A percentile compares a stretch with the other conserved stretches of the same genome.
phyloP scores from a whole-genome alignment of 2,113 vertebrate species.

The Cercocebus atys region DNA sequence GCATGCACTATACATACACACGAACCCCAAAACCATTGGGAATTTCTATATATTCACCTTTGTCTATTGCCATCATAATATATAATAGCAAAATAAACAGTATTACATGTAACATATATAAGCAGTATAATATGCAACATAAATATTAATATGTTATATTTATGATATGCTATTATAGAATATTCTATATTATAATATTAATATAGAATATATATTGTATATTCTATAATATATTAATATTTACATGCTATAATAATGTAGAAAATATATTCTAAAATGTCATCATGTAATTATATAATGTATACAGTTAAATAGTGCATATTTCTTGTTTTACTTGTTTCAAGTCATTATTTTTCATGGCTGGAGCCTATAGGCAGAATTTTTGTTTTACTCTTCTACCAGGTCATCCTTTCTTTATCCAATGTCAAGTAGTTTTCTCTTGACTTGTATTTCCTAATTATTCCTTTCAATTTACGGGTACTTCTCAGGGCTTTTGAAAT shows the following conservation, averaged over 20 bases:
- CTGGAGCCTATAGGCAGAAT: not conserved
- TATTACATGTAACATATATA: not conserved
- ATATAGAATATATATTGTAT: not conserved
- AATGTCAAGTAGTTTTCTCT: not conserved
- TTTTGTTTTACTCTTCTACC: not conserved
- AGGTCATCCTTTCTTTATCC: not conserved
- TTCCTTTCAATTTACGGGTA: not conserved
- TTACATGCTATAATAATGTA: not conserved
- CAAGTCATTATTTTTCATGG: not conserved
- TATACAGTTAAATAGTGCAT: not conserved
- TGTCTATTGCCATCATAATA: not conserved
- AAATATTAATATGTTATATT: not conserved
- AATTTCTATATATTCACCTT: not conserved
- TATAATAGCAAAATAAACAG: not conserved
- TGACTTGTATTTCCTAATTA: not conserved
- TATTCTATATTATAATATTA: not conserved
- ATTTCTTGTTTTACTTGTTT: not conserved
- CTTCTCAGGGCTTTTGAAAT: not conserved
- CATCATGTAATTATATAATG: not conserved
- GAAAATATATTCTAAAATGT: not conserved
- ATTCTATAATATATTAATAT: not conserved
- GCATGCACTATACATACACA: not conserved
- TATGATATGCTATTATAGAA: not conserved
- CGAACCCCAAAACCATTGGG: not conserved
- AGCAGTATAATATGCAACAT: no score